phyloP scores from a whole-genome alignment of 2,888 invertebrate genomes.

The Endotricha flammealis region DNA sequence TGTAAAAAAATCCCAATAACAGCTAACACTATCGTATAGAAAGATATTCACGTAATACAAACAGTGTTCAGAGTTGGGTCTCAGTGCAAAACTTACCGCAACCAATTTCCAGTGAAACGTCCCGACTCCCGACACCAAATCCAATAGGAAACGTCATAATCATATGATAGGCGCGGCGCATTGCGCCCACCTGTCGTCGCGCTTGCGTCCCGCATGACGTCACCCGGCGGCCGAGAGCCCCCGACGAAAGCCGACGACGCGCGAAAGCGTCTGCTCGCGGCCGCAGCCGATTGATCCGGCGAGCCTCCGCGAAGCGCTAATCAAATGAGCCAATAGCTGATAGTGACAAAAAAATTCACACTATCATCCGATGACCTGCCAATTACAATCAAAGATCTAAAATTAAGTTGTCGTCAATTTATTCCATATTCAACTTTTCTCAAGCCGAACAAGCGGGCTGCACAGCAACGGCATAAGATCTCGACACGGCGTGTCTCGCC shows the following conservation, averaged over 20 bases:
- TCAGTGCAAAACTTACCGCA: constrained; percentile 43
- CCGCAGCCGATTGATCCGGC: constrained; percentile 62
- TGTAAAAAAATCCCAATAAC: no score
- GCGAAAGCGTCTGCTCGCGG: constrained; percentile 31
- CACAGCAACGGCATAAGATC: constrained; percentile 22
- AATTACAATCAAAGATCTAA: background rate
- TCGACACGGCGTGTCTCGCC: constrained; percentile 38
- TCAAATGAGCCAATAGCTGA: constrained; percentile 40
- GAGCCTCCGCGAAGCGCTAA: constrained; percentile 42
- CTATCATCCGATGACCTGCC: background rate
- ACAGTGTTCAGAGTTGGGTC: constrained; percentile 21
- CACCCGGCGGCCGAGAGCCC: constrained; percentile 43
- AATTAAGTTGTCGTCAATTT: background rate
- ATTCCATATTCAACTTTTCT: no score
- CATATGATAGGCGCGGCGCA: constrained; percentile 75
- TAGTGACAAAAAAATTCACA: constrained; percentile 12
- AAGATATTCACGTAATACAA: background rate
- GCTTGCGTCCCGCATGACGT: constrained; percentile 74
- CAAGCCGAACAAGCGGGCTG: constrained; percentile 6
- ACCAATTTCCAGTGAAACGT: constrained; percentile 45
- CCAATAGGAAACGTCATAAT: constrained; percentile 71
- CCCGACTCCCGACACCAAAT: constrained; percentile 45
- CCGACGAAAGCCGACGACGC: constrained; percentile 36
- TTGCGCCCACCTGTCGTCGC: constrained; percentile 76
- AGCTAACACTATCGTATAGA: constrained; percentile 1